Conservation (phyloP, 1,140 invertebrate genomes). For the Calephelis virginiensis region DNA sequence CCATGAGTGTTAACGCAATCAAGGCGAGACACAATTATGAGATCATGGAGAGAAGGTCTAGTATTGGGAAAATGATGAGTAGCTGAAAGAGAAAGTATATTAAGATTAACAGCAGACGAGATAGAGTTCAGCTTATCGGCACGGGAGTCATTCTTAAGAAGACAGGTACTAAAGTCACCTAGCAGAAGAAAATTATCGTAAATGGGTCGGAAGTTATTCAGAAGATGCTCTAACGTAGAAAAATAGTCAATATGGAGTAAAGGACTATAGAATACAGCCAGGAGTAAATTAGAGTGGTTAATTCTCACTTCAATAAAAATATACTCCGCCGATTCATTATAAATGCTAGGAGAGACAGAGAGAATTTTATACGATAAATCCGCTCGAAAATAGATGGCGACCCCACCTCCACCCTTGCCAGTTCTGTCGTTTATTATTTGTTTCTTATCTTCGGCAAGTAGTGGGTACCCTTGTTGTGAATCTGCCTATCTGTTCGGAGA, state of each 20-base stretch:
- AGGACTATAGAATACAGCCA: slow-evolving; percentile 1
- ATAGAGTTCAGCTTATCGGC: not conserved
- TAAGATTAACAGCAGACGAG: too few species aligned
- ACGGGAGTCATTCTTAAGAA: not conserved
- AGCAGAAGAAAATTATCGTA: not conserved
- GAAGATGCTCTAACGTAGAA: not conserved
- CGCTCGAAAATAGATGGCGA: not conserved
- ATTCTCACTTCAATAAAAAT: not conserved
- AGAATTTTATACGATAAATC: slow-evolving; percentile 1
- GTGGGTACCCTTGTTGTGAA: too few species aligned
- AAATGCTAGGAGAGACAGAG: not conserved
- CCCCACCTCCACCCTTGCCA: too few species aligned
- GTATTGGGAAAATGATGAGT: slow-evolving; percentile 4
- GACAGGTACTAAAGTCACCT: not conserved
- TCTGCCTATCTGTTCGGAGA: too few species aligned
- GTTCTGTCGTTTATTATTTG: too few species aligned
- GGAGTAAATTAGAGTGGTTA: not conserved
- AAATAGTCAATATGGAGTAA: not conserved
- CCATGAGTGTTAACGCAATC: not conserved
- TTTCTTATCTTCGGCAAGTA: too few species aligned
- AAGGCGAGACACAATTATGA: not conserved
- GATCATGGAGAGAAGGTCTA: not conserved
- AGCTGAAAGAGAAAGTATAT: not conserved
- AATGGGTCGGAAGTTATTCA: not conserved
- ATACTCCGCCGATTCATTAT: too few species aligned